phyloP scores from a whole-genome alignment of 2,797 vertebrate genomes.

The Gila robusta region DNA sequence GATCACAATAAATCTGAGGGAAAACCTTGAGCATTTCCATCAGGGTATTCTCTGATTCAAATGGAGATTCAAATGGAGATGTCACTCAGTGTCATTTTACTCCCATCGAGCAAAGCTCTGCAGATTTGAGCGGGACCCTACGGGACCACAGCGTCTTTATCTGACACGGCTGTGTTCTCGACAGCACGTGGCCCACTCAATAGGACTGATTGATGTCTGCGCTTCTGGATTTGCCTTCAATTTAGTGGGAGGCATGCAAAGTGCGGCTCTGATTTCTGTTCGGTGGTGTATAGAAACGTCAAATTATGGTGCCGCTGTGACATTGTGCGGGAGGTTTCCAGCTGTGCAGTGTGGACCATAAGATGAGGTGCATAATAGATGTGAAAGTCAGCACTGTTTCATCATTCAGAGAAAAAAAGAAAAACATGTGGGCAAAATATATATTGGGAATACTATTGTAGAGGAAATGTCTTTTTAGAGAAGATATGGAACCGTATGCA shows the following conservation, averaged over 20 bases:
- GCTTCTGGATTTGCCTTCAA: constrained; percentile 39
- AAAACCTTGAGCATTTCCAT: constrained; percentile 10
- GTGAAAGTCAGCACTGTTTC: constrained; percentile 34
- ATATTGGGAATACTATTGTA: constrained; percentile 1
- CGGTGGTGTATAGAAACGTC: constrained; percentile 48
- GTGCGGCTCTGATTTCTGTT: constrained; percentile 30
- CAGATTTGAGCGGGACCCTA: constrained; percentile 18
- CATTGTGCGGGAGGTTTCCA: constrained; percentile 31
- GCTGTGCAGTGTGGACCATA: constrained; percentile 35
- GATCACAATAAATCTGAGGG: background rate
- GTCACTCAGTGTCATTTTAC: constrained; percentile 47
- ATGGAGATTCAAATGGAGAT: constrained; percentile 7
- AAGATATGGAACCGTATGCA: background rate
- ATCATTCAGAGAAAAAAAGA: constrained; percentile 35
- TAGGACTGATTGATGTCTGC: constrained; percentile 39
- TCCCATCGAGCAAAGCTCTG: background rate
- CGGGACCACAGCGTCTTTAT: constrained; percentile 31
- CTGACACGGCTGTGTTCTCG: constrained; percentile 32
- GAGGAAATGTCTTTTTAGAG: background rate
- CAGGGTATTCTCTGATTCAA: background rate
- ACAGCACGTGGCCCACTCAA: constrained; percentile 21
- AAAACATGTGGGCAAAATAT: background rate
- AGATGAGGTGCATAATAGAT: constrained; percentile 49
- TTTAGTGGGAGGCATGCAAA: constrained; percentile 43
- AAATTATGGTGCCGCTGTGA: constrained; percentile 42